Base-by-base conservation (phyloP, 1,140 invertebrate species). In the Bombus haemorrhoidalis region DNA sequence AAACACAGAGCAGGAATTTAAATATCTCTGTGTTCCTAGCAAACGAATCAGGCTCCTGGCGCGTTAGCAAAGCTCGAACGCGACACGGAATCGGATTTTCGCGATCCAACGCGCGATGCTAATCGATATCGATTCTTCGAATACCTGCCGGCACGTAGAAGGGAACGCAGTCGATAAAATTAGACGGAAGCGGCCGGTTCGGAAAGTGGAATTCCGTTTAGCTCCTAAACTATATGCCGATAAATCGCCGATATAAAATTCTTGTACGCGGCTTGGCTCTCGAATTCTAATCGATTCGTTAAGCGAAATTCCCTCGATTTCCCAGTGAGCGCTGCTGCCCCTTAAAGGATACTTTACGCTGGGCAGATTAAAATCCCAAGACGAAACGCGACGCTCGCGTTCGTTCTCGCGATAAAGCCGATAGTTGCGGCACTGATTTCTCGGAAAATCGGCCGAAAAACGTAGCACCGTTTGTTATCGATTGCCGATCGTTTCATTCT, bases 161-260 rank as follows among this genome's bases (percentile, higher is more conserved):
- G 85, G 82, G 37, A 83, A 71, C 66, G 34, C 25, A 18, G 75
- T 3, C 47, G 59, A 80, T 80, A 75, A 89, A 53, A 86, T 83
- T 78, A 88, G 81, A 89, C 87, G 79, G 76, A 76, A 69, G 77
- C 74, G n/a, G 59, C 73, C 47, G 57, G 53, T 66, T 25, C 62
- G 81, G 87, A 72, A 79, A 81, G 73, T 86, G 80, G 85, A 89
- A 89, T 89, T 86, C 76, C 73, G 87, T 86, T 89, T 85, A 78
- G 57, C 75, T 86, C 84, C 83, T 86, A 86, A 89, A 89, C 84
- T 53, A 85, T 81, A 85, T 75, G 79, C 71, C 78, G 79, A 81
- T 85, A 81, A 75, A 75, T 80, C 62, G 76, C 74, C 59, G 71
- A 89, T 89, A 89, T 89, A 89, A 89, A 89, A 72, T 81, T 81